phyloP scores from a whole-genome alignment of 2,797 vertebrate genomes.

The Enteromius trimaculatus region DNA sequence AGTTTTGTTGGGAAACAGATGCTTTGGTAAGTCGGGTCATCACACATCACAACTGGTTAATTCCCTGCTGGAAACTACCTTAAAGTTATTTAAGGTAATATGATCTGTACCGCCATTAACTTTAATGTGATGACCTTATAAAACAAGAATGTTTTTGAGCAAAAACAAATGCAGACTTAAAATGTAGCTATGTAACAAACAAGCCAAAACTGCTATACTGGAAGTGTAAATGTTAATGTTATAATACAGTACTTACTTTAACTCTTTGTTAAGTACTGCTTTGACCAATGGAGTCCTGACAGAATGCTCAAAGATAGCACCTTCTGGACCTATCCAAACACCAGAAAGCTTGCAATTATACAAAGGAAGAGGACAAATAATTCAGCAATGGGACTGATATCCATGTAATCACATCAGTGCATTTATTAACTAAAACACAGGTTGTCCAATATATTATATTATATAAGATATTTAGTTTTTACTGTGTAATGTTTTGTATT shows the following conservation, averaged over 20 bases:
- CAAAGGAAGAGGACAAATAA: not conserved
- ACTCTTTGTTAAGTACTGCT: slow-evolving; percentile 86
- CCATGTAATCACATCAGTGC: not conserved
- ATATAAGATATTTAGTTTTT: not conserved
- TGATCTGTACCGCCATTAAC: not conserved
- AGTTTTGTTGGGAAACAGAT: not conserved
- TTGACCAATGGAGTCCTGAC: slow-evolving; percentile 88
- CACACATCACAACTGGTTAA: slow-evolving; percentile 11
- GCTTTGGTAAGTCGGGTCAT: not conserved
- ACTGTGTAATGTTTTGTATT: not conserved
- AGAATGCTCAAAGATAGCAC: slow-evolving; percentile 91
- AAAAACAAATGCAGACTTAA: not conserved
- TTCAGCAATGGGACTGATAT: not conserved
- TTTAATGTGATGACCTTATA: not conserved
- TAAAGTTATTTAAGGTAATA: slow-evolving; percentile 21
- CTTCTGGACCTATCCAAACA: slow-evolving; percentile 73
- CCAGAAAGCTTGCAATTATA: not conserved
- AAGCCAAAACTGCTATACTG: not conserved
- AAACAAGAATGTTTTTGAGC: not conserved
- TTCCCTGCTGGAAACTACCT: not conserved
- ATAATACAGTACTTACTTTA: slow-evolving; percentile 80
- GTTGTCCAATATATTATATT: not conserved
- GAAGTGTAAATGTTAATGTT: not conserved
- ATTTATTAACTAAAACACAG: not conserved
- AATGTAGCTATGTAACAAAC: not conserved